Evolutionary conservation across 2,888 invertebrate species (phyloP).

Genomic region (Drosophila emarginata): DNA sequence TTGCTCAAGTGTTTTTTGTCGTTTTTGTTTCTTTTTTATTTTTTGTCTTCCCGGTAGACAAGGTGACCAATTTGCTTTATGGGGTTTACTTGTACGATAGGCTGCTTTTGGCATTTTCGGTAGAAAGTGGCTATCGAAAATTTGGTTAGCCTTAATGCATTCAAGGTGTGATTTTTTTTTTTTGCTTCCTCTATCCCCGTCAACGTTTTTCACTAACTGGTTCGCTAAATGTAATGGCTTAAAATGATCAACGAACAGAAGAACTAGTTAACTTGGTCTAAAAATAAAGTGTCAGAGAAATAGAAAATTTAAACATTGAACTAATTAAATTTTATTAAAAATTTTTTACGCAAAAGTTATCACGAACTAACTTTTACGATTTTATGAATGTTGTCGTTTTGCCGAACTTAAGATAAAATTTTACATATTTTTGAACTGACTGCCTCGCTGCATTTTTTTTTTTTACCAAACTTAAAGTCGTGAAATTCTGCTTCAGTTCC

Average conservation of each 20-base stretch:
- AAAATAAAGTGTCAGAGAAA: conserved; percentile 2
- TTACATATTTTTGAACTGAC: too few relatives aligned
- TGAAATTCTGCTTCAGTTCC: too few relatives aligned
- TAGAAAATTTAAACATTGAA: not conserved
- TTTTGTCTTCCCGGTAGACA: conserved; percentile 29
- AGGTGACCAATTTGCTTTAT: conserved; percentile 62
- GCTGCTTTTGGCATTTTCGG: conserved; percentile 28
- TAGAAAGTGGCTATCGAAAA: conserved; percentile 50
- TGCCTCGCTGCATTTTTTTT: too few relatives aligned
- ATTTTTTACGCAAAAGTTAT: too few relatives aligned
- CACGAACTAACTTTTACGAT: too few relatives aligned
- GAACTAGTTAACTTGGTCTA: not conserved
- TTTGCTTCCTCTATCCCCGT: not conserved
- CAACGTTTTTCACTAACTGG: conserved; percentile 14
- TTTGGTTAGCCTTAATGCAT: conserved; percentile 48
- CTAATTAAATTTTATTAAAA: too few relatives aligned
- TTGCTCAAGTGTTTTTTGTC: conserved; percentile 51
- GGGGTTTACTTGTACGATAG: conserved; percentile 60
- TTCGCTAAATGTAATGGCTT: conserved; percentile 6
- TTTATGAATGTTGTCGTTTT: too few relatives aligned
- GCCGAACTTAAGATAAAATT: too few relatives aligned
- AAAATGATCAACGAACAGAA: not conserved
- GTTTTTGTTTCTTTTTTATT: not conserved
- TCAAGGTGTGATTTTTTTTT: conserved; percentile 28
- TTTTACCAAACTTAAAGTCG: too few relatives aligned